These are phyloP conservation scores for Melanogrammus aeglefinus DNA, from an alignment of 2,797 vertebrate genomes.

Conservation along the genomic window DNA sequence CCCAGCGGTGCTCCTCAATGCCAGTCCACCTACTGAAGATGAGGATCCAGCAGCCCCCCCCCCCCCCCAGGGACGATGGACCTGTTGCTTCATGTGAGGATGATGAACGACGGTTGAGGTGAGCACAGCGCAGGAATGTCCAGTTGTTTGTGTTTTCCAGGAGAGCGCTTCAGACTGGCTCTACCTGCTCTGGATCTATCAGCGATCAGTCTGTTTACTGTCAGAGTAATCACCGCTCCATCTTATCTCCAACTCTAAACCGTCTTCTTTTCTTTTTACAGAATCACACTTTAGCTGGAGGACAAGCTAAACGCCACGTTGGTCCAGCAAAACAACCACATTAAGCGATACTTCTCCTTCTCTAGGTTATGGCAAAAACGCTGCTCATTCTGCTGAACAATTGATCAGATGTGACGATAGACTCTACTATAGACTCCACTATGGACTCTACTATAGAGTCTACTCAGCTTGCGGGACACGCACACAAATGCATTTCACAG, in stretches of 20 bases:
- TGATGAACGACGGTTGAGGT: neutral
- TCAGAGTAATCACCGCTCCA: neutral
- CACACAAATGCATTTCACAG: neutral
- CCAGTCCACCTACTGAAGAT: neutral
- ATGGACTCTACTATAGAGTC: too few species aligned
- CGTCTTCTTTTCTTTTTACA: neutral
- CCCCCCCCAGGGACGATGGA: neutral
- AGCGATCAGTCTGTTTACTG: neutral
- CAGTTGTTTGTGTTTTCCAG: neutral
- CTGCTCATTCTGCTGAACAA: neutral
- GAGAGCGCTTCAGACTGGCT: neutral
- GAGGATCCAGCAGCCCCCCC: neutral
- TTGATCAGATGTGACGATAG: neutral
- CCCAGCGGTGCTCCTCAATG: neutral
- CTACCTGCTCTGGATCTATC: neutral
- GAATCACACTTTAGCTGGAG: neutral
- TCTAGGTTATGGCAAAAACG: neutral
- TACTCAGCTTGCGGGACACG: neutral
- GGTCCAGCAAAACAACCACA: neutral
- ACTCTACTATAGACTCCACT: too few species aligned
- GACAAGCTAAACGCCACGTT: neutral
- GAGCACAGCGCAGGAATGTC: neutral
- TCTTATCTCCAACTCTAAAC: neutral
- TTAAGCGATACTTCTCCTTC: neutral
- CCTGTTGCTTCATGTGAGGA: neutral